These are phyloP conservation scores for Macroglossus sobrinus DNA, from an alignment of 2,113 vertebrate species.

Conservation along the genomic window DNA sequence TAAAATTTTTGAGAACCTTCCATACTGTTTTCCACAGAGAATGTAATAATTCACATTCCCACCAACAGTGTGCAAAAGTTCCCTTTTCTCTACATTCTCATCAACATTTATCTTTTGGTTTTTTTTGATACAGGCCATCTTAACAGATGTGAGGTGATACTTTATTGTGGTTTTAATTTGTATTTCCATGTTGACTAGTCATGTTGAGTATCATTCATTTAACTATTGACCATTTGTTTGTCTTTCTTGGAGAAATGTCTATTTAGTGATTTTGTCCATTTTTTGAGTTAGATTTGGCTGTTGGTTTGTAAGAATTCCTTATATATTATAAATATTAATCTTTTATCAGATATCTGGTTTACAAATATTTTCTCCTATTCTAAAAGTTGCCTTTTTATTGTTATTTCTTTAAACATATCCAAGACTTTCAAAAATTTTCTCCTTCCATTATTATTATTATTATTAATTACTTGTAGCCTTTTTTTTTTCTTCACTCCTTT, in stretches of 20 bases:
- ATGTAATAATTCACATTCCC: background rate
- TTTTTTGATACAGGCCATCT: background rate
- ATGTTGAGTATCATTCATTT: background rate
- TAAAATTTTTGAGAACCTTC: background rate
- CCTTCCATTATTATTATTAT: background rate
- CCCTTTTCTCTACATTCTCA: background rate
- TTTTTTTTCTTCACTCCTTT: background rate
- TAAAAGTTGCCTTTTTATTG: background rate
- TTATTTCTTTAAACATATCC: background rate
- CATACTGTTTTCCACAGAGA: background rate
- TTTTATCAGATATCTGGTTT: background rate
- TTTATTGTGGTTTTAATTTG: background rate
- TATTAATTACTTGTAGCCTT: background rate
- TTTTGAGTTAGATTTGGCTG: background rate
- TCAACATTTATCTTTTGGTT: background rate
- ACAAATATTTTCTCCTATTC: background rate
- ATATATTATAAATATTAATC: background rate
- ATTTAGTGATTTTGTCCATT: background rate
- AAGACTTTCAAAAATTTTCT: background rate
- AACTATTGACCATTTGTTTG: background rate
- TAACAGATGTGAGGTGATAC: background rate
- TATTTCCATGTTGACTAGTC: background rate
- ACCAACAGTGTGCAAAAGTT: background rate
- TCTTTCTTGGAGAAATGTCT: background rate
- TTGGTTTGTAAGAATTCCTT: background rate